Conservation (phyloP, 2,888 invertebrate genomes). For the Leptinotarsa peninsularis region DNA sequence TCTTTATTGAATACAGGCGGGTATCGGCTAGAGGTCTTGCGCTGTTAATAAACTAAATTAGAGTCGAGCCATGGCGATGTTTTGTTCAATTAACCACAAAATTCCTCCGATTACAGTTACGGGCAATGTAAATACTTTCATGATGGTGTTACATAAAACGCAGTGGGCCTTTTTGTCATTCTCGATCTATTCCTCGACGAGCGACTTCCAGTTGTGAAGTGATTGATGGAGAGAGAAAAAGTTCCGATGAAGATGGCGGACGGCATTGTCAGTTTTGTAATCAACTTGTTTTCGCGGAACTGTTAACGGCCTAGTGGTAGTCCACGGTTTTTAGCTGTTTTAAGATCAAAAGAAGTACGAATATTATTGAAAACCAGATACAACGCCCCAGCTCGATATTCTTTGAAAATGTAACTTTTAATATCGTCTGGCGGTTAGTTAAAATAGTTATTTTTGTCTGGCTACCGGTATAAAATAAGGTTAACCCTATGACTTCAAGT, state of each 20-base stretch:
- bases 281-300: too few relatives aligned
- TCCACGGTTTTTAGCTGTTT: too few relatives aligned
- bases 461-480: too few relatives aligned
- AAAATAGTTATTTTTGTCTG: too few relatives aligned
- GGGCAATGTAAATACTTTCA: slow-evolving; percentile 39
- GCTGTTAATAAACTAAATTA: slow-evolving; percentile 45
- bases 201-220: neutral
- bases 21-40: slow-evolving; percentile 32
- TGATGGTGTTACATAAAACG: slow-evolving; percentile 24
- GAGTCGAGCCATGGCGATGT: slow-evolving; percentile 37
- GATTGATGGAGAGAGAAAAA: neutral
- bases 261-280: too few relatives aligned
- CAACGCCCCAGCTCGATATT: too few relatives aligned
- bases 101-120: slow-evolving; percentile 42
- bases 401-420: too few relatives aligned
- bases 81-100: slow-evolving; percentile 45
- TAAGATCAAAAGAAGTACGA: too few relatives aligned
- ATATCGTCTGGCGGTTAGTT: too few relatives aligned
- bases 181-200: neutral
- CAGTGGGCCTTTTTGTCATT: slow-evolving; percentile 7
- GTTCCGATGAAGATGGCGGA: neutral
- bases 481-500: too few relatives aligned
- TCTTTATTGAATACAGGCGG: slow-evolving; percentile 33
- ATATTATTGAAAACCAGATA: too few relatives aligned
- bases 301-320: too few relatives aligned